Conservation (phyloP, 2,797 vertebrate species). For the Melanotaenia boesemani region DNA sequence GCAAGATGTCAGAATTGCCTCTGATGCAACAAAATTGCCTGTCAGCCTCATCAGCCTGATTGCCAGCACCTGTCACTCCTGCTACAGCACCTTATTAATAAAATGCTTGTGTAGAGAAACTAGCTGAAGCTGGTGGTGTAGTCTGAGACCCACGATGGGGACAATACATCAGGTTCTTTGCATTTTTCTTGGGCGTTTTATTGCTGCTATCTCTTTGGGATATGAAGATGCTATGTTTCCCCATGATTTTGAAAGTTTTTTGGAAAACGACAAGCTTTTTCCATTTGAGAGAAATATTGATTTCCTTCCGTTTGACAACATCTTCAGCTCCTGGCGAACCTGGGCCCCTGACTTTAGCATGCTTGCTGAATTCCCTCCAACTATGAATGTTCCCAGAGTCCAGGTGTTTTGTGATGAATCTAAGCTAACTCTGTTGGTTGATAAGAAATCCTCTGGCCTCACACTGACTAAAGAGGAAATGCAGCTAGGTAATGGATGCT, state of each 20-base stretch:
- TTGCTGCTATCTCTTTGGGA: slow-evolving; percentile 8
- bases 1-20: not conserved
- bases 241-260: not conserved
- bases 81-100: slow-evolving; percentile 35
- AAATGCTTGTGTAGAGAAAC: fast-evolving
- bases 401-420: slow-evolving; percentile 68
- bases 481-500: slow-evolving; percentile 64
- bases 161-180: not conserved
- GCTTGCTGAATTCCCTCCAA: slow-evolving; percentile 32
- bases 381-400: slow-evolving; percentile 31
- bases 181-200: slow-evolving; percentile 19
- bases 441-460: slow-evolving; percentile 27
- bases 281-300: slow-evolving; percentile 31
- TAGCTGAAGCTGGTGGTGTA: not conserved
- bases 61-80: slow-evolving; percentile 47
- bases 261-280: slow-evolving; percentile 22
- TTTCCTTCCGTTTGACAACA: slow-evolving; percentile 10
- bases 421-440: slow-evolving; percentile 62
- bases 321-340: slow-evolving; percentile 57
- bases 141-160: slow-evolving; percentile 51
- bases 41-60: slow-evolving; percentile 40
- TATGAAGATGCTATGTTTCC: not conserved
- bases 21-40: not conserved
- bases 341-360: slow-evolving; percentile 30
- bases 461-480: slow-evolving; percentile 48